Evolutionary conservation across 2,113 vertebrate genomes (phyloP), one percentile per base, ranked within the genome.

Genomic region (Trematomus loennbergii): DNA sequence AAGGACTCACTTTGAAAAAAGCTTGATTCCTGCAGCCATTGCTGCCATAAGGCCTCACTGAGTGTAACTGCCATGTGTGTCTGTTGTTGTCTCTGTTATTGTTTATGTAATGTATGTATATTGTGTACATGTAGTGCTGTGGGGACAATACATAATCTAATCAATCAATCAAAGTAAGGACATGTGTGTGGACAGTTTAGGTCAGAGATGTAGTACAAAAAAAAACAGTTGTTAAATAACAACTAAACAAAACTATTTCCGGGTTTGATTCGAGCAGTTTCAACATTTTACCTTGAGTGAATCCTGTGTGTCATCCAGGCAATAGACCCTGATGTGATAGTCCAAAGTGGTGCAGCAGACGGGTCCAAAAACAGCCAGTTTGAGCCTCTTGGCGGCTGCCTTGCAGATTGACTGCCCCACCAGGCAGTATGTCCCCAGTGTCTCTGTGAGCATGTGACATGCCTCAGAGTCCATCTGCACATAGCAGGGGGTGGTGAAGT

Each of bases 401-500:
- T 97, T 97, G 93, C 95, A 95, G 84, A 95, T 72, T 1, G 97
- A 96, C 80, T 97, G 97, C 40, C 97, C 97, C 29, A 97, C 97
- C 90, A 99, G 92, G 78, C 97, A 94, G 18, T 97, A 98, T 0
- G 97, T 97, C 82, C 97, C 95, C 65, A 98, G 96, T 17, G 94
- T 97, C 93, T 99, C 97, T 2, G 96, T 97, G 84, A 98, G 93
- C 84, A 98, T 95, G 89, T 98, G 97, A 91, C 97, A 98, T n/a
- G 97, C 96, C 70, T 98, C 96, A 0, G 90, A 87, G 20, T 98
- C 97, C 95, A 99, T 90, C 91, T 98, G 97, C 79, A 98, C 95
- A 78, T 98, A 98, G 93, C 97, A 99, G 0, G 97, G 97, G 0
- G 97, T 98, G 16, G 97, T 98, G 88, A 99, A 98, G 91, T 98